phyloP scores from a whole-genome alignment of 2,113 vertebrate species.

The Patagioenas fasciata region DNA sequence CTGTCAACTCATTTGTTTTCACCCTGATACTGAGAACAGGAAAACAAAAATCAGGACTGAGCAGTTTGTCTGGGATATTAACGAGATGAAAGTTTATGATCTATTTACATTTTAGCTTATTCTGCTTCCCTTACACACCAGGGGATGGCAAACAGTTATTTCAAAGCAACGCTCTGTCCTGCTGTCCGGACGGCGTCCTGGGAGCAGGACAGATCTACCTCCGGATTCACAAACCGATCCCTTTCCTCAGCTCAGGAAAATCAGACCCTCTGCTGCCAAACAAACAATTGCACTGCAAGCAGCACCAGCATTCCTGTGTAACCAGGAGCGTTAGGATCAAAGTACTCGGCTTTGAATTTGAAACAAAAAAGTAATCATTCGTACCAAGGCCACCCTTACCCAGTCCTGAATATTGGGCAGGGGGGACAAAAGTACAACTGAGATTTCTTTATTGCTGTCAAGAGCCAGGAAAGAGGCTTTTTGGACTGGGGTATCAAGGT shows the following conservation, averaged over 20 bases:
- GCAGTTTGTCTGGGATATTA: background rate
- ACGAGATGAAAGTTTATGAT: background rate
- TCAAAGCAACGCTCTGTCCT: background rate
- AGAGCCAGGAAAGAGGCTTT: slow-evolving; percentile 46
- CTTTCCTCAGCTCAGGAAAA: slow-evolving; percentile 15
- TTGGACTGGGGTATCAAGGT: slow-evolving; percentile 51
- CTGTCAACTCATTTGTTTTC: background rate
- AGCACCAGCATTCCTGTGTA: background rate
- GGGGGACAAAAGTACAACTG: background rate
- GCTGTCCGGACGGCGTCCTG: fast-evolving
- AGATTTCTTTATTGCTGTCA: slow-evolving; percentile 54
- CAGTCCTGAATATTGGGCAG: background rate
- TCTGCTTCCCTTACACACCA: background rate
- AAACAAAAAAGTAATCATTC: background rate
- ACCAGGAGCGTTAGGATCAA: slow-evolving; percentile 11
- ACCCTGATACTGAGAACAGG: background rate
- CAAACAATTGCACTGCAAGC: slow-evolving; percentile 18
- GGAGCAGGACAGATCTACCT: background rate
- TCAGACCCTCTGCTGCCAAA: background rate
- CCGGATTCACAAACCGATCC: background rate
- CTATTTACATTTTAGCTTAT: background rate
- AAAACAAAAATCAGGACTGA: background rate
- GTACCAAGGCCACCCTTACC: background rate
- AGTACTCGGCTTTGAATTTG: background rate
- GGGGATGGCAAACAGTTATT: background rate